Percentiles rank a stretch among this genome's conserved stretches.
phyloP scores from a whole-genome alignment of 2,797 vertebrate genomes.

The Argentina silus region DNA sequence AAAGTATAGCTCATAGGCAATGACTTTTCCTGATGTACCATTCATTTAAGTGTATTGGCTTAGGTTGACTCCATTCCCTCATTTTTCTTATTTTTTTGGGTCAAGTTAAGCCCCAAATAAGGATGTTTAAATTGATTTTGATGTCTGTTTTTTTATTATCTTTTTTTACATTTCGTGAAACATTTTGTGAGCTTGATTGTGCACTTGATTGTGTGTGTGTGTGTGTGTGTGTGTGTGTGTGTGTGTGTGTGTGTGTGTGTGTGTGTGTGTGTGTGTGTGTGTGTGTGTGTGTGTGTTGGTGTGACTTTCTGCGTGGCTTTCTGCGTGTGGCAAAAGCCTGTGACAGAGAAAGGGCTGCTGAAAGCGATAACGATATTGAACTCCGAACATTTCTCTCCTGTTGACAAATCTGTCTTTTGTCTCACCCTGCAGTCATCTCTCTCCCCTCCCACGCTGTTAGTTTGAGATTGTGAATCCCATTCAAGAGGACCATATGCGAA shows the following conservation, averaged over 20 bases:
- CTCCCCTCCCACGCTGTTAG: not conserved
- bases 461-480: slow-evolving; percentile 17
- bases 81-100: no score
- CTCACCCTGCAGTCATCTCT: slow-evolving; percentile 7
- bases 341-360: slow-evolving; percentile 10
- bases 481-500: slow-evolving; percentile 22
- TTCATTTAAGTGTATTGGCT: no score
- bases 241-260: not conserved
- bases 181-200: not conserved
- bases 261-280: not conserved
- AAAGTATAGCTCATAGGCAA: no score
- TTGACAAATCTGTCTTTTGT: slow-evolving; percentile 21
- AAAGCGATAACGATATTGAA: slow-evolving; percentile 21
- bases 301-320: not conserved
- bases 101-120: no score
- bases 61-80: no score
- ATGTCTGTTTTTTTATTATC: no score
- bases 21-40: no score
- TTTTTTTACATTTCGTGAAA: not conserved
- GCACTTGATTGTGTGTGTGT: not conserved
- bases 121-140: no score
- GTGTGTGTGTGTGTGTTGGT: not conserved
- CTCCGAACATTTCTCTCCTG: slow-evolving; percentile 11
- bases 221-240: slow-evolving; percentile 1
- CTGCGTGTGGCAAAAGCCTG: slow-evolving; percentile 18